These are phyloP conservation scores for Pollenia labialis DNA, from an alignment of 2,888 invertebrate species.

Conservation along the genomic window DNA sequence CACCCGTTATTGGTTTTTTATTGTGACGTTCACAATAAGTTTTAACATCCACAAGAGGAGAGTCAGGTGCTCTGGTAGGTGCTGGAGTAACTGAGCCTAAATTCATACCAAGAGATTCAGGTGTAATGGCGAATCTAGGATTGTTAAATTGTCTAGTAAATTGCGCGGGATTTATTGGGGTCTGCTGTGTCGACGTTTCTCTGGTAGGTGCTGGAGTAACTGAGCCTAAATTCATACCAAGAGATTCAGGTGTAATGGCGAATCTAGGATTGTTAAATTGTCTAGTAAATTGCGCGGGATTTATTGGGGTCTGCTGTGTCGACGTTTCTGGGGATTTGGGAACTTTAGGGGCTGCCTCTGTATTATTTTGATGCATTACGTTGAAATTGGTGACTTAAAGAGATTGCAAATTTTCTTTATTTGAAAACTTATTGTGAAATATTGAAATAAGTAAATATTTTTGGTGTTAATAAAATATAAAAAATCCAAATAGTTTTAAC, in stretches of 20 bases:
- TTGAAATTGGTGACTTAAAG: background rate
- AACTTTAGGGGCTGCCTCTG: background rate
- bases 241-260: constrained; percentile 38
- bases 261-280: constrained; percentile 3
- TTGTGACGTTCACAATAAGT: constrained; percentile 42
- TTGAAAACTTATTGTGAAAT: background rate
- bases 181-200: background rate
- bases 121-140: constrained; percentile 29
- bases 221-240: constrained; percentile 25
- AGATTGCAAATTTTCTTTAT: background rate
- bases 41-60: constrained; percentile 48
- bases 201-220: background rate
- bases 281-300: constrained; percentile 2
- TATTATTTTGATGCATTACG: constrained; percentile 32
- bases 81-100: background rate
- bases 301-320: background rate
- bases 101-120: constrained; percentile 43
- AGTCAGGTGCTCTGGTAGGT: background rate
- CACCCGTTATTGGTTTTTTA: background rate
- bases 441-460: too few relatives aligned
- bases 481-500: too few relatives aligned
- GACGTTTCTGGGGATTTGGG: constrained; percentile 3
- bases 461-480: too few relatives aligned
- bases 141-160: constrained; percentile 8
- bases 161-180: background rate